Conservation (phyloP, 1,140 invertebrate species). For the Chironomus tepperi region DNA sequence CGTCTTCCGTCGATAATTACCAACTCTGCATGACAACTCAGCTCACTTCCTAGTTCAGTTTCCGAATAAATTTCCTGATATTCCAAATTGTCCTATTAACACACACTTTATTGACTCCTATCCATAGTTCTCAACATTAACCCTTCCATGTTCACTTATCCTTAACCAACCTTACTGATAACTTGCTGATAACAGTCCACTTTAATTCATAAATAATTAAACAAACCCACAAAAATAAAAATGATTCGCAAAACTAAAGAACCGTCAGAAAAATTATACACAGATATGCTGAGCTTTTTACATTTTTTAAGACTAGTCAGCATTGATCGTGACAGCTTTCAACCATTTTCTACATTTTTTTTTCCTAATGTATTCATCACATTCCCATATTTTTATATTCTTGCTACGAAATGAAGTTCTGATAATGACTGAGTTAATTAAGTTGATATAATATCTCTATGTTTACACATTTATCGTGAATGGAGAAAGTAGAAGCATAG, state of each 20-base stretch:
- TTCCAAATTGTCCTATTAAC: too few species aligned
- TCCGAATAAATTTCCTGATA: too few species aligned
- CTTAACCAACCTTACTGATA: too few species aligned
- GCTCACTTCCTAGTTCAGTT: too few species aligned
- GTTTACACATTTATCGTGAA: not conserved
- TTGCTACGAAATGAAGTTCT: not conserved
- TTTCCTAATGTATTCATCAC: not conserved
- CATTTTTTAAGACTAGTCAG: not conserved
- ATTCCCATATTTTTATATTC: not conserved
- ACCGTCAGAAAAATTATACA: not conserved
- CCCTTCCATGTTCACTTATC: too few species aligned
- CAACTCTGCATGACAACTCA: too few species aligned
- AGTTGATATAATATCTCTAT: not conserved
- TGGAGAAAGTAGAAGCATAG: not conserved
- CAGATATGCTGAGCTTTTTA: not conserved
- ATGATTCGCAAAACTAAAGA: not conserved
- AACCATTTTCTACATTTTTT: not conserved
- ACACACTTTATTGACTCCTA: too few species aligned
- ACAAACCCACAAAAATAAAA: not conserved
- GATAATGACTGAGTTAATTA: conserved; percentile 3
- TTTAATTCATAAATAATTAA: too few species aligned
- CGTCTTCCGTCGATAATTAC: too few species aligned
- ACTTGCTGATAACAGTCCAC: too few species aligned
- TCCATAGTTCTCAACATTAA: too few species aligned
- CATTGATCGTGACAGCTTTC: conserved; percentile 1